Conservation (phyloP, 2,113 vertebrate genomes). For the Brachyistius frenatus region DNA sequence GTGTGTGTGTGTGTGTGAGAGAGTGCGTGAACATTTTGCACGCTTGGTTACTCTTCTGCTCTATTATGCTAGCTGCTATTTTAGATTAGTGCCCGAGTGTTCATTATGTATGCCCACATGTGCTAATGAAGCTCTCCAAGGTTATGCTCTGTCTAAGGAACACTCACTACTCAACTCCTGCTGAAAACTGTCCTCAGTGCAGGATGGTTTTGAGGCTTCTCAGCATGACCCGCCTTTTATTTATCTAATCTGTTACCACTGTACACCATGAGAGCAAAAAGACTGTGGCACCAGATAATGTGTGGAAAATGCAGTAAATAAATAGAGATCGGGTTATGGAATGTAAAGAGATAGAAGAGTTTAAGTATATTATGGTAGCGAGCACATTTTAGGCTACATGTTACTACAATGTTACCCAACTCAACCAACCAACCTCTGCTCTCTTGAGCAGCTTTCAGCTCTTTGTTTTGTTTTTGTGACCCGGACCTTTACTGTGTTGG, state of each 20-base stretch:
- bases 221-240: background rate
- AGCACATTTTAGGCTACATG: too few species aligned
- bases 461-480: background rate
- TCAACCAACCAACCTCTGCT: too few species aligned
- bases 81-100: constrained; percentile 50
- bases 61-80: constrained; percentile 61
- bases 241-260: background rate
- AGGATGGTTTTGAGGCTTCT: background rate
- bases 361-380: too few species aligned
- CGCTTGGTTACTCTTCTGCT: constrained; percentile 46
- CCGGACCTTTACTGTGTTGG: background rate
- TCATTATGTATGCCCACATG: constrained; percentile 55
- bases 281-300: too few species aligned
- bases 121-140: constrained; percentile 62
- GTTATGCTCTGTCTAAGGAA: constrained; percentile 52
- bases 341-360: background rate
- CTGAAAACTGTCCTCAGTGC: constrained; percentile 16
- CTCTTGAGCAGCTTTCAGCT: background rate
- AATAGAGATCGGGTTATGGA: too few species aligned
- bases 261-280: too few species aligned
- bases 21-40: constrained; percentile 34
- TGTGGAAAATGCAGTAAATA: background rate
- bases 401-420: background rate
- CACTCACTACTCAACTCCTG: constrained; percentile 18
- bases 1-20: constrained; percentile 17